Evolutionary conservation across 2,888 invertebrate species (phyloP).

Genomic region (Physocephala rufipes): DNA sequence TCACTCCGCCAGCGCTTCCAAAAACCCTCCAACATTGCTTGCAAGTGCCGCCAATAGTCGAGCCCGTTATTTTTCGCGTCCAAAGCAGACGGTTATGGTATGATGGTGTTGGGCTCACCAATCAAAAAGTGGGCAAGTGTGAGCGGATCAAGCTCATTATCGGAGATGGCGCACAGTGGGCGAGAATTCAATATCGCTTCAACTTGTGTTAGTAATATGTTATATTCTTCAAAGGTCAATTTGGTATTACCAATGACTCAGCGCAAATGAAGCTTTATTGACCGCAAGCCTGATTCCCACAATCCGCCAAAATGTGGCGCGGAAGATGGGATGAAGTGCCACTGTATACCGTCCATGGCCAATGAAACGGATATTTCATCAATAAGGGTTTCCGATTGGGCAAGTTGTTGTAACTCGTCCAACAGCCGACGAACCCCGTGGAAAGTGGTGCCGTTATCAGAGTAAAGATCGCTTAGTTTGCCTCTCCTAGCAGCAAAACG

Average conservation of each 20-base stretch:
- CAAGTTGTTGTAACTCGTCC: too few species aligned
- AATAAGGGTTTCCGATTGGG: too few species aligned
- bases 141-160: constrained; percentile 36
- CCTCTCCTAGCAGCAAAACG: too few species aligned
- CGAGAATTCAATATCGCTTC: constrained; percentile 38
- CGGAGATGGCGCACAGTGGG: constrained; percentile 32
- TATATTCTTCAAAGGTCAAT: constrained; percentile 30
- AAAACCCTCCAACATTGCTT: too few species aligned
- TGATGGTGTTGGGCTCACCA: constrained; percentile 34
- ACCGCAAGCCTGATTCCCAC: constrained; percentile 42
- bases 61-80: constrained; percentile 34
- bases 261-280: constrained; percentile 36
- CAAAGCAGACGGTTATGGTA: constrained; percentile 22
- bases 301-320: constrained; percentile 42
- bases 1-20: constrained; percentile 41
- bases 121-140: constrained; percentile 40
- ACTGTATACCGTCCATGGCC: too few species aligned
- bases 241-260: constrained; percentile 29
- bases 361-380: too few species aligned
- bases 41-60: too few species aligned
- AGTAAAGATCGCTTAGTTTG: too few species aligned
- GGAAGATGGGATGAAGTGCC: constrained; percentile 39
- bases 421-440: too few species aligned
- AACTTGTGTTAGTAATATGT: constrained; percentile 32
- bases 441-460: too few species aligned